These are phyloP conservation scores for Octodonta nipae DNA, from an alignment of 2,888 invertebrate genomes.

Conservation along the genomic window DNA sequence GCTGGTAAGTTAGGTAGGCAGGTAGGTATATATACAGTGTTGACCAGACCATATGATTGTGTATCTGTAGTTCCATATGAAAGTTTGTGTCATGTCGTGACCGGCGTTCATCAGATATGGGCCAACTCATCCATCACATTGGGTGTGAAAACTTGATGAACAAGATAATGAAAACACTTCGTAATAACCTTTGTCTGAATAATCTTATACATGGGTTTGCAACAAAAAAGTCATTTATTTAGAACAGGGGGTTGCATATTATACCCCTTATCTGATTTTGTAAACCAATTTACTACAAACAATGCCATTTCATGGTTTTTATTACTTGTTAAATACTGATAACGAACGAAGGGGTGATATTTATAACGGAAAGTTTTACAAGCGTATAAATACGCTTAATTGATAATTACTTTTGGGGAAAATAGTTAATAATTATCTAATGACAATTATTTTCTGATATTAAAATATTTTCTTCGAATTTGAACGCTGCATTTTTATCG, in stretches of 20 bases:
- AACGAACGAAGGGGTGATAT: slow-evolving; percentile 4
- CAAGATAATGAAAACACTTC: slow-evolving; percentile 36
- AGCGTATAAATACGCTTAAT: no score
- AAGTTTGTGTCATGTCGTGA: slow-evolving; percentile 32
- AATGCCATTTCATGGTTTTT: slow-evolving; percentile 14
- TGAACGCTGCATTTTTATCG: no score
- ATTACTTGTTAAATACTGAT: slow-evolving; percentile 2
- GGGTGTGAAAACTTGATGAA: slow-evolving; percentile 36
- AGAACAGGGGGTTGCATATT: slow-evolving; percentile 32
- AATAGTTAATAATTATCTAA: no score
- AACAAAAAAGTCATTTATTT: slow-evolving; percentile 35
- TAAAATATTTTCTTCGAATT: no score
- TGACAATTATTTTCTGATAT: no score
- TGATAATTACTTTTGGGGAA: no score
- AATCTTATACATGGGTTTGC: slow-evolving; percentile 35
- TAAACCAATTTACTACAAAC: slow-evolving; percentile 19
- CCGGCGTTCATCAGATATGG: slow-evolving; percentile 35
- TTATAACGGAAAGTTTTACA: no score
- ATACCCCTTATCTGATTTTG: slow-evolving; percentile 28
- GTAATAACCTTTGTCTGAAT: slow-evolving; percentile 35
- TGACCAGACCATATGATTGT: slow-evolving; percentile 11
- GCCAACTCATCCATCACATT: slow-evolving; percentile 34
- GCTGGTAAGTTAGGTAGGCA: no score
- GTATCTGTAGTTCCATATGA: slow-evolving; percentile 9
- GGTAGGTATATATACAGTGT: slow-evolving; percentile 7